Evolutionary conservation across 2,113 vertebrate species (phyloP).

Genomic region (Bufo gargarizans): DNA sequence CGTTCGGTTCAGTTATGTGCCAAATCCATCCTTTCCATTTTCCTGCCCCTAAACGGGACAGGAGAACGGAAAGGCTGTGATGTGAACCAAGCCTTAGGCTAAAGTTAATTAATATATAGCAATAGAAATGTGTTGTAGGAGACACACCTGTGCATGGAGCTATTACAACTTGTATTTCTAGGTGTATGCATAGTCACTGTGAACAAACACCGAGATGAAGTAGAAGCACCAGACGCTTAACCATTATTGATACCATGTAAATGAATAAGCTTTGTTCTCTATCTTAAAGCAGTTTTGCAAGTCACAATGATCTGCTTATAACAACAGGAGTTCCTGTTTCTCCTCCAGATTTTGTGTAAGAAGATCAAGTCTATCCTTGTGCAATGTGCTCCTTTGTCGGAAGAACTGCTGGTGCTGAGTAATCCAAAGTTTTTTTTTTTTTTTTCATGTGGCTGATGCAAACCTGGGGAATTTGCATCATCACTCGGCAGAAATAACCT

Average conservation of each 20-base stretch:
- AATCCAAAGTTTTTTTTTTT: conserved; percentile 67
- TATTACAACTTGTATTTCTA: neutral
- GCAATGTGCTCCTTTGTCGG: conserved; percentile 66
- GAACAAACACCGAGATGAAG: neutral
- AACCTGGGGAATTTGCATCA: conserved; percentile 86
- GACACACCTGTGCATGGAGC: too few species aligned
- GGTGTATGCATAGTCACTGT: conserved; percentile 16
- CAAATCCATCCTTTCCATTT: too few species aligned
- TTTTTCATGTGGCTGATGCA: conserved; percentile 78
- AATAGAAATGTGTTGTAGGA: too few species aligned
- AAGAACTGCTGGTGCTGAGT: conserved; percentile 77
- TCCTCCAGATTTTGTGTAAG: conserved; percentile 57
- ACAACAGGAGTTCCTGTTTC: conserved; percentile 39
- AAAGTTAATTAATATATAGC: too few species aligned
- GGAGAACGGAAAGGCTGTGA: too few species aligned
- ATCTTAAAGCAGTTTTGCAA: conserved; percentile 27
- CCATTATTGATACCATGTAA: neutral
- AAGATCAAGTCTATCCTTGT: conserved; percentile 61
- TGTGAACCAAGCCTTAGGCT: too few species aligned
- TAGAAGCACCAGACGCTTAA: neutral
- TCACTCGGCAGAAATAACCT: conserved; percentile 76
- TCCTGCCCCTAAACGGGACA: too few species aligned
- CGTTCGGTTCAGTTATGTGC: too few species aligned
- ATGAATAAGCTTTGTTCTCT: conserved; percentile 32
- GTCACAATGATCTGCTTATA: conserved; percentile 55